Evolutionary conservation across 2,113 vertebrate species (phyloP).

Genomic region (Tautogolabrus adspersus): DNA sequence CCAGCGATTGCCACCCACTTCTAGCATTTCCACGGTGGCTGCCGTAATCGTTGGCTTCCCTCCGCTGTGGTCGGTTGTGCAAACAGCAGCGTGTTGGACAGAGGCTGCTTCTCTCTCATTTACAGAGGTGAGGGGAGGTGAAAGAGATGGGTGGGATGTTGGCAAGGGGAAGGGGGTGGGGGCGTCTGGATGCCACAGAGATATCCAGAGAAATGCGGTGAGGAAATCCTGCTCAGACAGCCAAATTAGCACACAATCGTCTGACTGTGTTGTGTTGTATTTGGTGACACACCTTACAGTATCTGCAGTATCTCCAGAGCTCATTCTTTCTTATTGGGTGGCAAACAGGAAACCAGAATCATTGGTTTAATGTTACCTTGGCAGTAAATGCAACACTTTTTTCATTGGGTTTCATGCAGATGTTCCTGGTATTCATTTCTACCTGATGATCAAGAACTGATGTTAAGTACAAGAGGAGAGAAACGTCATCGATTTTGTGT

Average conservation of each 20-base stretch:
- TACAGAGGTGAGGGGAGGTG: constrained; percentile 42
- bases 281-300: constrained; percentile 11
- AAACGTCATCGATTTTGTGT: too few species aligned
- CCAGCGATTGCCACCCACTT: constrained; percentile 71
- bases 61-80: constrained; percentile 55
- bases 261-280: neutral
- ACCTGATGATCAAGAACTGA: too few species aligned
- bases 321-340: neutral
- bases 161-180: neutral
- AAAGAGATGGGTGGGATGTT: constrained; percentile 22
- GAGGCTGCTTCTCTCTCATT: constrained; percentile 35
- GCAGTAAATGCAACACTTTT: neutral
- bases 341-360: neutral
- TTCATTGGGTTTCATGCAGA: neutral
- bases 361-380: neutral
- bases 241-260: constrained; percentile 14
- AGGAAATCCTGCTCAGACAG: neutral
- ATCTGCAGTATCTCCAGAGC: neutral
- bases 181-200: neutral
- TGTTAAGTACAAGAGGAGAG: too few species aligned
- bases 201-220: constrained; percentile 4
- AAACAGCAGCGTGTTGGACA: constrained; percentile 63
- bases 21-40: constrained; percentile 69
- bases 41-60: constrained; percentile 67
- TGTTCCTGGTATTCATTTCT: too few species aligned